These are phyloP conservation scores for Artemia franciscana DNA, from an alignment of 1,140 invertebrate genomes.

Conservation along the genomic window DNA sequence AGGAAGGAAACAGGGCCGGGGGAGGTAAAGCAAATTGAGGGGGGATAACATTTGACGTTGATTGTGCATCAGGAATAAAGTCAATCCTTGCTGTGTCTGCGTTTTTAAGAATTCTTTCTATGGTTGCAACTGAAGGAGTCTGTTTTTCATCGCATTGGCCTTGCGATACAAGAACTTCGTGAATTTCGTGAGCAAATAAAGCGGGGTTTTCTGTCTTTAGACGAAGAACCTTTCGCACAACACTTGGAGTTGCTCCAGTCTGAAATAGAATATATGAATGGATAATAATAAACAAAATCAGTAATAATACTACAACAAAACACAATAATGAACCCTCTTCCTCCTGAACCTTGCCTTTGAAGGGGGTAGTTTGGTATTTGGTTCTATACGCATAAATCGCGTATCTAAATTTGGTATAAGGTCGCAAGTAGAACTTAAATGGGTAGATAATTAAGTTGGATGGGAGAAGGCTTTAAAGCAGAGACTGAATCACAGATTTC, in stretches of 20 bases:
- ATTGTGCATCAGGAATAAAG: slow-evolving; percentile 1
- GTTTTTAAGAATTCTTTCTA: slow-evolving; percentile 77
- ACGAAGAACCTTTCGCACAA: slow-evolving; percentile 70
- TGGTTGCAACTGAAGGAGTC: slow-evolving; percentile 60
- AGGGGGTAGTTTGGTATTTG: no score
- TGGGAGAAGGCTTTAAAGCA: no score
- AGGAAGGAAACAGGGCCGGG: neutral
- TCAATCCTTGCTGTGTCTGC: slow-evolving; percentile 19
- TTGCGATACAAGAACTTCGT: slow-evolving; percentile 57
- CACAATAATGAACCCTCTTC: no score
- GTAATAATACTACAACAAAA: no score
- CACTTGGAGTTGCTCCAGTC: slow-evolving; percentile 58
- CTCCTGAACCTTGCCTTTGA: no score
- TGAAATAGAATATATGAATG: neutral
- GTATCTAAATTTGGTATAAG: no score
- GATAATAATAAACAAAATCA: no score
- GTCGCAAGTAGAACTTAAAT: no score
- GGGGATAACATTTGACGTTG: neutral
- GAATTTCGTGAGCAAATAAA: slow-evolving; percentile 81
- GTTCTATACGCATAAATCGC: no score
- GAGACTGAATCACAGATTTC: no score
- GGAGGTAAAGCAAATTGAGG: neutral
- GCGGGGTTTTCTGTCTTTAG: slow-evolving; percentile 76
- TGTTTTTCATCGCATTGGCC: slow-evolving; percentile 40
- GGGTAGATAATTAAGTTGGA: no score